Evolutionary conservation across 2,113 vertebrate genomes (phyloP).

Genomic region (Grus americana): DNA sequence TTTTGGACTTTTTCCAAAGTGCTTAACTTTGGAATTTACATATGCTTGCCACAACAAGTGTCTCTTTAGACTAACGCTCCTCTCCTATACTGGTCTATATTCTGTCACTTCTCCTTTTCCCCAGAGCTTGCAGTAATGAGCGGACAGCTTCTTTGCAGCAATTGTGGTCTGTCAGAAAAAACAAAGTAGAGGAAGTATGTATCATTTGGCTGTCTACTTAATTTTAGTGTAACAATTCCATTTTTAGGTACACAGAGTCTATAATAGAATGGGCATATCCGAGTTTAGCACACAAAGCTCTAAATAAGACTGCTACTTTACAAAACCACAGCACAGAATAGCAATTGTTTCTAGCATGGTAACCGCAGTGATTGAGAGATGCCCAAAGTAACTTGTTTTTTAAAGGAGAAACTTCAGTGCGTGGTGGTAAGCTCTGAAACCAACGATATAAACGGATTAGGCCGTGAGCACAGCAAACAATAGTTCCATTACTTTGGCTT

Average conservation of each 20-base stretch:
- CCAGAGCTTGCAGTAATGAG: constrained; percentile 39
- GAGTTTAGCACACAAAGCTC: constrained; percentile 39
- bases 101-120: constrained; percentile 44
- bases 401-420: constrained; percentile 29
- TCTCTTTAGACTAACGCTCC: not conserved
- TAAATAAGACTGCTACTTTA: constrained; percentile 62
- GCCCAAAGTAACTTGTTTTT: constrained; percentile 26
- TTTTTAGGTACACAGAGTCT: constrained; percentile 63
- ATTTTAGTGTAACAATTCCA: constrained; percentile 71
- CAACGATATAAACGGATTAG: constrained; percentile 53
- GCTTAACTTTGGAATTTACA: constrained; percentile 56
- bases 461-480: not conserved
- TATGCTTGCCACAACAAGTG: constrained; percentile 58
- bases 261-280: constrained; percentile 40
- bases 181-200: constrained; percentile 54
- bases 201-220: constrained; percentile 64
- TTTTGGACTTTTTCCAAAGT: constrained; percentile 50
- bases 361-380: constrained; percentile 57
- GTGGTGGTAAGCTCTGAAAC: constrained; percentile 39
- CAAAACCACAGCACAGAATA: constrained; percentile 71
- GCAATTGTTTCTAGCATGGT: constrained; percentile 48
- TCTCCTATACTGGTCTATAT: not conserved
- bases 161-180: constrained; percentile 64
- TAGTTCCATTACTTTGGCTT: constrained; percentile 42
- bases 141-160: constrained; percentile 49